Conservation (phyloP, 1,140 invertebrate species). For the Drosophila prosaltans region DNA sequence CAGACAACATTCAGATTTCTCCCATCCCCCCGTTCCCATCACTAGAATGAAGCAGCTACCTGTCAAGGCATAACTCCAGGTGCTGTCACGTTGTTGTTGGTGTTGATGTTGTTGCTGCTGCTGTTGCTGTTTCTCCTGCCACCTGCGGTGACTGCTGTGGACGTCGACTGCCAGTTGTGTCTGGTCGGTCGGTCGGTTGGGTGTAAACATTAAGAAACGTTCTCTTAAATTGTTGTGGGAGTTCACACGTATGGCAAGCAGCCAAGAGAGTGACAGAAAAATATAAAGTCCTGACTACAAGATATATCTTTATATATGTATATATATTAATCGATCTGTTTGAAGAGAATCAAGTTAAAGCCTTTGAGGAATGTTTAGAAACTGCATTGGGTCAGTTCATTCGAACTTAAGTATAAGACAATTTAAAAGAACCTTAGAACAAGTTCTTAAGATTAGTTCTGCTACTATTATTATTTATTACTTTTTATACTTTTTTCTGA, state of each 20-base stretch:
- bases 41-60: slow-evolving; percentile 5
- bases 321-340: not conserved
- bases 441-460: too few species aligned
- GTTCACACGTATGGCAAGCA: not conserved
- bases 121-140: slow-evolving; percentile 1
- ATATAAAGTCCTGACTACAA: not conserved
- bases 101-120: slow-evolving; percentile 6
- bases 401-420: too few species aligned
- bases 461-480: too few species aligned
- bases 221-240: slow-evolving; percentile 13
- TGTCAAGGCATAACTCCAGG: slow-evolving; percentile 20
- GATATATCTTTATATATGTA: not conserved
- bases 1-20: not conserved
- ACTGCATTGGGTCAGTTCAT: too few species aligned
- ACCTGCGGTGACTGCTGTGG: slow-evolving; percentile 15
- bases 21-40: not conserved
- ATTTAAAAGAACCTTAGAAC: too few species aligned
- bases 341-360: not conserved
- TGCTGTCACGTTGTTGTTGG: slow-evolving; percentile 12
- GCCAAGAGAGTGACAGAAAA: slow-evolving; percentile 2
- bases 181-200: not conserved
- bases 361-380: too few species aligned
- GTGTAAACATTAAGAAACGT: slow-evolving; percentile 13
- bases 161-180: slow-evolving; percentile 21
- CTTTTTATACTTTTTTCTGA: too few species aligned